These are phyloP conservation scores for Macquaria ambigua DNA, from an alignment of 2,113 vertebrate species.

Conservation along the genomic window DNA sequence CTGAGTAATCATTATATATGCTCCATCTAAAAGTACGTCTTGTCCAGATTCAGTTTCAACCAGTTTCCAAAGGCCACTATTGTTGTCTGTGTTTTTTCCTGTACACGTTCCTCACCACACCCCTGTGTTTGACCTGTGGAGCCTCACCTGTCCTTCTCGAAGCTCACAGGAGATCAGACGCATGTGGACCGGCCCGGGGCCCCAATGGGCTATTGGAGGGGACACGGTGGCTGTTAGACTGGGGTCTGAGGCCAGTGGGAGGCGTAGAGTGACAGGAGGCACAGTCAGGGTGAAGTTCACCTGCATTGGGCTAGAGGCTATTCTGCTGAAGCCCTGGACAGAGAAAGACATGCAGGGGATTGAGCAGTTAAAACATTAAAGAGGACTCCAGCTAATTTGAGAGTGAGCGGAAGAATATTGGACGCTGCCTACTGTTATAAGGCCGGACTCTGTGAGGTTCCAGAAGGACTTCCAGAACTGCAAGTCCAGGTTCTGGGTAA, in stretches of 20 bases:
- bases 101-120: background rate
- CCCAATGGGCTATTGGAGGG: constrained; percentile 89
- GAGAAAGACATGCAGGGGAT: background rate
- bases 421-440: constrained; percentile 86
- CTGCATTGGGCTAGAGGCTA: constrained; percentile 86
- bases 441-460: constrained; percentile 92
- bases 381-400: background rate
- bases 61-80: background rate
- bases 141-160: constrained; percentile 89
- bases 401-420: background rate
- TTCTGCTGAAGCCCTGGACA: constrained; percentile 87
- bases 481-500: constrained; percentile 91
- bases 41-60: background rate
- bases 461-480: constrained; percentile 95
- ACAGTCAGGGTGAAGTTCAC: constrained; percentile 87
- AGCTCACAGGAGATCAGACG: constrained; percentile 90
- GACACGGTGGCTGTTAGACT: constrained; percentile 82
- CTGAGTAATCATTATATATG: background rate
- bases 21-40: background rate
- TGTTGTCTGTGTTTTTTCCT: background rate
- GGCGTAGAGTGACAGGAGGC: constrained; percentile 84
- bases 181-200: constrained; percentile 87
- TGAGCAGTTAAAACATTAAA: background rate
- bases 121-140: background rate
- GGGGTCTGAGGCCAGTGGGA: constrained; percentile 88